Conservation (phyloP, 2,113 vertebrate genomes). For the Tursiops truncatus region DNA sequence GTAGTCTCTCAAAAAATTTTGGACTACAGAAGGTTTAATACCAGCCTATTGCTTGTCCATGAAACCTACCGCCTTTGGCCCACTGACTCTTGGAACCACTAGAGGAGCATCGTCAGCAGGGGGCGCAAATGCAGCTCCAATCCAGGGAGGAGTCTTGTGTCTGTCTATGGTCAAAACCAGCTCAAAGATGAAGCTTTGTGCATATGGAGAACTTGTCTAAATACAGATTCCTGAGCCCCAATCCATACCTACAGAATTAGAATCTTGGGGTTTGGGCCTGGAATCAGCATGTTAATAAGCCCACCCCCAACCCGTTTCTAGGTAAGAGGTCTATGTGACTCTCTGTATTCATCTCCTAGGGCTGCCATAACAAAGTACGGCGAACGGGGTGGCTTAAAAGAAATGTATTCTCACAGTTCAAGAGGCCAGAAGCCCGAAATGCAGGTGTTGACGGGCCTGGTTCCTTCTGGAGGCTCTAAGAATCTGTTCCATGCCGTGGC, state of each 20-base stretch:
- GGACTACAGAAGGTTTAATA: neutral
- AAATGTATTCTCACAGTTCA: neutral
- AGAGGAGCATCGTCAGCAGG: neutral
- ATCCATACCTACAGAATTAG: neutral
- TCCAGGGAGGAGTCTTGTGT: neutral
- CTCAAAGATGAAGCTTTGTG: neutral
- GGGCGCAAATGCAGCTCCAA: neutral
- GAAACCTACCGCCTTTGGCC: neutral
- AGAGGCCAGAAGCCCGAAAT: neutral
- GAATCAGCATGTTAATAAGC: slow-evolving; percentile 18
- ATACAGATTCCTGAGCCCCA: neutral
- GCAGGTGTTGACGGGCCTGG: neutral
- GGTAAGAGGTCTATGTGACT: neutral
- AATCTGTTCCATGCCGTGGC: neutral
- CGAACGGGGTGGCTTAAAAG: neutral
- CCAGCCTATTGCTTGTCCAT: neutral
- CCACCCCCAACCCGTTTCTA: neutral
- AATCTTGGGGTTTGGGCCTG: neutral
- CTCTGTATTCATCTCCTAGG: neutral
- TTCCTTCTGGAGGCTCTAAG: neutral
- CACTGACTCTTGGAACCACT: neutral
- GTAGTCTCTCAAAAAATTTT: neutral
- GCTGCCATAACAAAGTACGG: neutral
- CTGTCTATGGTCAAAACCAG: neutral
- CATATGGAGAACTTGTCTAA: neutral